Evolutionary conservation across 2,888 invertebrate genomes (phyloP), one percentile per base, ranked within the genome.

Genomic region (Julus scanicus): DNA sequence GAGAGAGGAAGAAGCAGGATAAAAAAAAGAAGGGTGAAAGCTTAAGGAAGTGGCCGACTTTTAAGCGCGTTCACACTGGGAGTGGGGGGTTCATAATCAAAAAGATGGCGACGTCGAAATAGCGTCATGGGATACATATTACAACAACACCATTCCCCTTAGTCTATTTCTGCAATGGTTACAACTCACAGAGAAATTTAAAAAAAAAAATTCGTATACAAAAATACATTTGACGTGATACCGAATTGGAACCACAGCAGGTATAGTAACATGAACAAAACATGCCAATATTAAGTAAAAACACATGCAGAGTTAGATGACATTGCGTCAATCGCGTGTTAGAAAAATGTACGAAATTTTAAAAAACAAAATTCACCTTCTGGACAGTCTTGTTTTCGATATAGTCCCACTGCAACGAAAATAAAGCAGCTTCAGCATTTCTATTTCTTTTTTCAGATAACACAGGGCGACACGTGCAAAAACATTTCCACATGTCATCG

Each of bases 321-420:
- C 17, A 63, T 63, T 15, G 8, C 15, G 15, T 6, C 8, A 63
- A 15, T 63, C 71, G 20, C 71, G 20, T 11, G 71, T 71, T 71
- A 71, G n/a, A 71, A 29, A 3, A 71, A 20, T 53, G 3, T 20
- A 53, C 17, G 20, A 53, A 86, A 86, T 53, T 39, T 48, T 13
- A 48, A 15, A 20, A 86, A 29, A 49, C 20, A 53, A 49, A 49
- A 49, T 17, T 86, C 53, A 86, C 86, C 86, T 86, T 86, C 86
- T 53, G 86, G 86, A 15, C 86, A 44, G 53, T 86, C 86, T 53
- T 29, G n/a, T 86, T 86, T 86, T 48, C 86, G 86, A 86, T 86
- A 53, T 29, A 86, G 53, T 53, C 86, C 86, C 39, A 86, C 86
- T 86, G 48, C 86, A 71, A 71, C n/a, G 71, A 71, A 71, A 71